Conservation (phyloP, 2,888 invertebrate species). For the Drosophila meridiana region DNA sequence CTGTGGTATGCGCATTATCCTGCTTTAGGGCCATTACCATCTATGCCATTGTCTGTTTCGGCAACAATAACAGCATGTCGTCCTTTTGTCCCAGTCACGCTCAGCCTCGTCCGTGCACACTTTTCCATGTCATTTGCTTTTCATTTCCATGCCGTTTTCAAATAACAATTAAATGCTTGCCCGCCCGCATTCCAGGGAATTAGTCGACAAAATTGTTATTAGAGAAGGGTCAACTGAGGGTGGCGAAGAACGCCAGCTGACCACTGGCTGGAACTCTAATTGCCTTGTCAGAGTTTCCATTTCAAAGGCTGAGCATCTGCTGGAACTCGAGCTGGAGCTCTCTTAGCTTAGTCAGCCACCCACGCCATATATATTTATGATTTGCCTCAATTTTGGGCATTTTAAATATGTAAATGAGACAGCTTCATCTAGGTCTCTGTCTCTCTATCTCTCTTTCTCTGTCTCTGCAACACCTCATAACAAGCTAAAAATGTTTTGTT, state of each 20-base stretch:
- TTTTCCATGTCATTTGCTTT: slow-evolving; percentile 50
- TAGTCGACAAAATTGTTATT: slow-evolving; percentile 48
- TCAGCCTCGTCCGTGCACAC: slow-evolving; percentile 15
- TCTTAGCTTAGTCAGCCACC: slow-evolving; percentile 35
- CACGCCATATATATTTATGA: slow-evolving; percentile 34
- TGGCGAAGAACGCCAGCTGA: slow-evolving; percentile 21
- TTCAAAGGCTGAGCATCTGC: not conserved
- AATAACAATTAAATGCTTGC: slow-evolving; percentile 44
- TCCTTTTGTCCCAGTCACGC: slow-evolving; percentile 42
- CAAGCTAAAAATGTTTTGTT: slow-evolving; percentile 48
- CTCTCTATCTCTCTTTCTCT: not conserved
- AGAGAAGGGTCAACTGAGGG: slow-evolving; percentile 53
- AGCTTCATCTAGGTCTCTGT: not conserved
- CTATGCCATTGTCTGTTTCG: slow-evolving; percentile 50
- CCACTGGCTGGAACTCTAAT: slow-evolving; percentile 45
- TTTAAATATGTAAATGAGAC: slow-evolving; percentile 48
- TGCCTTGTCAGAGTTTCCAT: slow-evolving; percentile 43
- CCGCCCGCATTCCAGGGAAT: slow-evolving; percentile 76
- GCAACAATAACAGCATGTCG: slow-evolving; percentile 59
- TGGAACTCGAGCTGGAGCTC: not conserved
- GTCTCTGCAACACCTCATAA: slow-evolving; percentile 50
- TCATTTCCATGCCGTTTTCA: slow-evolving; percentile 45
- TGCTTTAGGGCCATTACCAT: slow-evolving; percentile 46
- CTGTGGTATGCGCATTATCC: slow-evolving; percentile 51
- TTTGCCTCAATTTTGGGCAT: slow-evolving; percentile 39